These are phyloP conservation scores for Ceratina australensis DNA, from an alignment of 1,140 invertebrate genomes.

Conservation along the genomic window DNA sequence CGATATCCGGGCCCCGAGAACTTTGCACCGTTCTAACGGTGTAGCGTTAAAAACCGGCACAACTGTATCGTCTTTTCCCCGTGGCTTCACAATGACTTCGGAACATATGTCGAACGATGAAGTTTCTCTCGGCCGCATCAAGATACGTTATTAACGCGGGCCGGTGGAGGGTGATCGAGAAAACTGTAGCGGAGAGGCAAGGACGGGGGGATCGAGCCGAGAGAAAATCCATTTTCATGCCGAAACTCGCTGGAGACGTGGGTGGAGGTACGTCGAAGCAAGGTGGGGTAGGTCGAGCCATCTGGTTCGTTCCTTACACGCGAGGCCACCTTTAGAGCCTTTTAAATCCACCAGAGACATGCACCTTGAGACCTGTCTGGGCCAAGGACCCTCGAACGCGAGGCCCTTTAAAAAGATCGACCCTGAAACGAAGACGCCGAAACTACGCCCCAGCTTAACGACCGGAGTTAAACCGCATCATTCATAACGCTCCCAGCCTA, in stretches of 20 bases:
- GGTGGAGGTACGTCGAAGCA: conserved; percentile 43
- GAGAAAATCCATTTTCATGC: conserved; percentile 61
- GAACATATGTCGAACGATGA: conserved; percentile 72
- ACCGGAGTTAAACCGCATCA: conserved; percentile 54
- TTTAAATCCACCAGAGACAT: conserved; percentile 72
- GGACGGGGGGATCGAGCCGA: conserved; percentile 31
- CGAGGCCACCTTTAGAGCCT: conserved; percentile 57
- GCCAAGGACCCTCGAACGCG: conserved; percentile 67
- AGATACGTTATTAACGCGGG: conserved; percentile 72
- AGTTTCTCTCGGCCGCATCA: conserved; percentile 65
- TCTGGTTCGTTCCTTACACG: conserved; percentile 56
- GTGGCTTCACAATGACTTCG: conserved; percentile 52
- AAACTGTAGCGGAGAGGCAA: neutral
- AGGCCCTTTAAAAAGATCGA: conserved; percentile 66
- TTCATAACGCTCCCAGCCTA: conserved; percentile 39
- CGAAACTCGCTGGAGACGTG: conserved; percentile 54
- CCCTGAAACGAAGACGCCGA: conserved; percentile 59
- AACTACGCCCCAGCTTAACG: conserved; percentile 42
- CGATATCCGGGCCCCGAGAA: conserved; percentile 67
- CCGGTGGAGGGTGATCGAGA: conserved; percentile 19
- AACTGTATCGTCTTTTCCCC: conserved; percentile 45
- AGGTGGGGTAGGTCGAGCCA: conserved; percentile 65
- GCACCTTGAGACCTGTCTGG: conserved; percentile 73
- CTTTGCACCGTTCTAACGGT: conserved; percentile 57
- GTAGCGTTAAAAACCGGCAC: conserved; percentile 57